Base-by-base conservation (phyloP, 1,140 invertebrate genomes). In the Aphaenogaster ashmeadi region DNA sequence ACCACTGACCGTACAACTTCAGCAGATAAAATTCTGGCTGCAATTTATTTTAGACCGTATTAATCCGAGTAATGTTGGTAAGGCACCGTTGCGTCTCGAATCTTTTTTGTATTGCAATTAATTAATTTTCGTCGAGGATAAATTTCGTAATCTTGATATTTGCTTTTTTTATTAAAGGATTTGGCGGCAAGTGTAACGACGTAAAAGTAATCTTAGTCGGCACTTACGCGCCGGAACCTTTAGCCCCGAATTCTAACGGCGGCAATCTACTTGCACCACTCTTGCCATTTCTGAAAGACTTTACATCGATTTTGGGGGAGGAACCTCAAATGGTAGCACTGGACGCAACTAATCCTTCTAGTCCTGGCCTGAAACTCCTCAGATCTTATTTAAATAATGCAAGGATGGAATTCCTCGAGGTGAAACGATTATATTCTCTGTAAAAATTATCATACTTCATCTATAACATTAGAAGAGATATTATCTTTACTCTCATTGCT, bases 21-120 rank as follows among this genome's bases (percentile, higher is more conserved):
- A 97, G 81, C 97, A 98, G 93, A 96, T 97, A 36, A 96, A 96
- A 85, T 98, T 98, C 95, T 98, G 98, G 98, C 94, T 98, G 47
- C 97, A 97, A 89, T 98, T 98, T 94, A 95, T 98, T 72, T 96
- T 97, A 94, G 97, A 97, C 60, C 96, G 98, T 86, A 96, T 98
- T 87, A 96, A 97, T 56, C 96, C 96, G 41, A 96, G 97, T 93
- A 97, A 97, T 81, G 96, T 98, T 90, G 97, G 98, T 97, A 95
- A 87, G 64, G 8, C 0, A 50, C 15, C 8, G 8, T 41, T 64
- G 41, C 9, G 33, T 83, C 44, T 71, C 38, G 1, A 74, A 75
- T 72, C 9, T 79, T 64, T 52, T 38, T 74, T 50, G 4, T 64
- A 33, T 11, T 52, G 18, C 27, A 80, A 79, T 81, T 74, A 54